Conservation (phyloP, 2,797 vertebrate genomes). For the Martes flavigula region DNA sequence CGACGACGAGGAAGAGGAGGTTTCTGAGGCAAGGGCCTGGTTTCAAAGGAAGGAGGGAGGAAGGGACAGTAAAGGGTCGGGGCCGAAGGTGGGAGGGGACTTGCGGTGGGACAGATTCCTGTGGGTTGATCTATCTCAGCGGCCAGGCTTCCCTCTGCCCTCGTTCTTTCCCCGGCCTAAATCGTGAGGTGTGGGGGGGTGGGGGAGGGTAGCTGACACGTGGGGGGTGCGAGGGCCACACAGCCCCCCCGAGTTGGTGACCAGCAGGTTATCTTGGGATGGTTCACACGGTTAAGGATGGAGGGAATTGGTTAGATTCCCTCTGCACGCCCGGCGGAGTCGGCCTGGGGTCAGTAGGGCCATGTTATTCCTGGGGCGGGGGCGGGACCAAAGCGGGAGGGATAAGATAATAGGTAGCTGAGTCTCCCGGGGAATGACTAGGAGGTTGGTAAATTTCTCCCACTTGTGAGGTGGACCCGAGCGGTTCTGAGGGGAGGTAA, state of each 20-base stretch:
- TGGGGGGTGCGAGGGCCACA: slow-evolving; percentile 62
- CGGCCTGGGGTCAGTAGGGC: slow-evolving; percentile 11
- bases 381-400: slow-evolving; percentile 17
- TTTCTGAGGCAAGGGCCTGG: slow-evolving; percentile 85
- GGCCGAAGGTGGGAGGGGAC: slow-evolving; percentile 41
- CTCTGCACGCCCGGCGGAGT: background rate
- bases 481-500: background rate
- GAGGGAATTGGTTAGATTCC: background rate
- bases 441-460: slow-evolving; percentile 21
- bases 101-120: background rate
- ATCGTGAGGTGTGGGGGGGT: slow-evolving; percentile 25
- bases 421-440: background rate
- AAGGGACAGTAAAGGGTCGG: background rate
- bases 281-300: background rate
- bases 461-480: background rate
- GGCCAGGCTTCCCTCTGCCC: slow-evolving; percentile 24
- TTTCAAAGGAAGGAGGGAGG: slow-evolving; percentile 50
- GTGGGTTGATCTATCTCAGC: background rate
- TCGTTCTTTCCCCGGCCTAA: slow-evolving; percentile 12
- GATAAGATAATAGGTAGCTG: background rate
- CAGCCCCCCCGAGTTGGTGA: background rate
- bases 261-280: background rate
- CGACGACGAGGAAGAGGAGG: slow-evolving; percentile 85
- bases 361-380: background rate
- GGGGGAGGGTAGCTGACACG: slow-evolving; percentile 75